A percentile compares a stretch with the other conserved stretches of the same genome.
These are phyloP conservation scores for Elaphurus davidianus DNA, from an alignment of 2,113 vertebrate species.

Conservation along the genomic window DNA sequence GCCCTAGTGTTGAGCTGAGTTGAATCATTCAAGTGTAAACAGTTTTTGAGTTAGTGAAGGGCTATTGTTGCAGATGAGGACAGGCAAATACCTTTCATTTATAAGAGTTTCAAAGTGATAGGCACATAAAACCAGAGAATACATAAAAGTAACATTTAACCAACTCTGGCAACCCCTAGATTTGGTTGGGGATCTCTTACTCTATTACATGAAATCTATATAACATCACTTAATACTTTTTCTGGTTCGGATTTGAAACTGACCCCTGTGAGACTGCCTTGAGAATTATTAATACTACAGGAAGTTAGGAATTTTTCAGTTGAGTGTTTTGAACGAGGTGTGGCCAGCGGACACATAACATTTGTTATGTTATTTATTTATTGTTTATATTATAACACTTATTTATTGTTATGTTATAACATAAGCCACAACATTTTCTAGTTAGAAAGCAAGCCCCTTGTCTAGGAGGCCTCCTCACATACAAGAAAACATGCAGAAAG, in stretches of 20 bases:
- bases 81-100: not conserved
- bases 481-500: not conserved
- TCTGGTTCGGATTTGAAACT: not conserved
- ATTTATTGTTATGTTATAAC: no score
- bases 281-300: not conserved
- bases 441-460: not conserved
- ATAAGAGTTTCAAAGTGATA: not conserved
- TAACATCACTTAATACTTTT: not conserved
- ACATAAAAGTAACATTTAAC: not conserved
- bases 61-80: not conserved
- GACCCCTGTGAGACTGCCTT: not conserved
- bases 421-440: not conserved
- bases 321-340: not conserved
- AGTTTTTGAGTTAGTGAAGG: not conserved
- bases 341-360: not conserved
- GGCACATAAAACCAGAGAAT: not conserved
- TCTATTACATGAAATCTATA: not conserved
- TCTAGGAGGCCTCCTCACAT: not conserved
- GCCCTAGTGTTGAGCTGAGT: not conserved
- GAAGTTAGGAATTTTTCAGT: not conserved
- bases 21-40: not conserved
- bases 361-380: no score
- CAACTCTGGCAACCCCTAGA: not conserved
- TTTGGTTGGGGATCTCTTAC: not conserved
- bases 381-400: no score